Evolutionary conservation across 2,113 vertebrate species (phyloP), one percentile per base, ranked within the genome.

Genomic region (Lampris megalopsis): DNA sequence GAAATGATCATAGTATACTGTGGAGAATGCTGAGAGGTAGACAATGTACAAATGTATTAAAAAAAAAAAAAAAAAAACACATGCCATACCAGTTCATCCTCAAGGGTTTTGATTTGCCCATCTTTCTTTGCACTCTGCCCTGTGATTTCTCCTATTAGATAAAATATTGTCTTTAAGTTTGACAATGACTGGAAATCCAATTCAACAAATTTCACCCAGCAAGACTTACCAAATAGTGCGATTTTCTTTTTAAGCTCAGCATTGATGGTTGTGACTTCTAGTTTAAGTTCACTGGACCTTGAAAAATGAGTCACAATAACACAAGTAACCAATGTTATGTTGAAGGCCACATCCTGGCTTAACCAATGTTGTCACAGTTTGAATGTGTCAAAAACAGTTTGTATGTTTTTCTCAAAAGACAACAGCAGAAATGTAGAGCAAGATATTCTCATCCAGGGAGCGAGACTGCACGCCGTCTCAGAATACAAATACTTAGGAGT

Each of bases 91-190:
- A 96, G 80, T 60, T 92, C 85, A 80, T 86, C 87, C 88, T 91
- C 91, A 36, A 97, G 84, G 75, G 91, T 88, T 89, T 95, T 89
- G 77, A 97, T 90, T 84, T 96, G 88, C 61, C 59, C 84, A 86
- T 96, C 94, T 84, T 93, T 94, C 68, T 92, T 88, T 82, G 85
- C 83, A 91, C 93, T 95, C 54, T 94, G 68, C 63, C 93, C 86
- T 45, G 62, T 82, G 77, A 94, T 91, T 80, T 95, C 89, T 82
- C 90, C 97, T 99, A 82, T 86, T 84, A 86, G 73, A 74, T 42
- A 36, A 73, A 80, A 66, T 11, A 68, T 48, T 60, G 69, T 63
- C 5, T 13, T 70, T 73, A 1, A 42, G 35, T 4, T 50, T 38
- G 1, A 10, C 36, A 64, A 2, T 42, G 10, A 61, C 10, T 57